These are phyloP conservation scores for Aphidius colemani DNA, from an alignment of 2,888 invertebrate species.

Conservation along the genomic window DNA sequence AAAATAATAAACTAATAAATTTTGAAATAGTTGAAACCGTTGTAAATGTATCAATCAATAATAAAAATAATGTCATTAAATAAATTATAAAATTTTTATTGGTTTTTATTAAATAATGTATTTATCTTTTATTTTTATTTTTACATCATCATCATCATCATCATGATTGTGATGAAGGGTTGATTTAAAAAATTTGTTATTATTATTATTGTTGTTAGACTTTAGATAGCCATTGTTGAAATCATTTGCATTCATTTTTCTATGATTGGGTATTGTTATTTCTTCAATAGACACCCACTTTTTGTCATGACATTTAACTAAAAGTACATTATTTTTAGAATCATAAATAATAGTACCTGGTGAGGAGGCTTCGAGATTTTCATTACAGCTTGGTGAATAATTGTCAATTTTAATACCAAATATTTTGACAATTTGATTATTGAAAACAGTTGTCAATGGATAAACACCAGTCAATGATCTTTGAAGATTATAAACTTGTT, in stretches of 20 bases:
- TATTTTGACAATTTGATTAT: constrained; percentile 68
- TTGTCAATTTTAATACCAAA: constrained; percentile 62
- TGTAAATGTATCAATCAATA: too few relatives aligned
- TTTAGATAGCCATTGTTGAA: constrained; percentile 87
- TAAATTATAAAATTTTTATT: too few relatives aligned
- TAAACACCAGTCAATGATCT: constrained; percentile 72
- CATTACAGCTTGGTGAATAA: constrained; percentile 23
- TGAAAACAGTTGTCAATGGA: constrained; percentile 68
- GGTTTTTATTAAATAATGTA: too few relatives aligned
- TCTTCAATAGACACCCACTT: constrained; percentile 70
- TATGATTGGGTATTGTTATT: constrained; percentile 71
- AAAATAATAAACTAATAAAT: too few relatives aligned
- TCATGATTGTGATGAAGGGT: too few relatives aligned
- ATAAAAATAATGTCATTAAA: too few relatives aligned
- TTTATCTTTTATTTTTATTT: too few relatives aligned
- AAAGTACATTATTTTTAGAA: constrained; percentile 64
- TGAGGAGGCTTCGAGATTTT: constrained; percentile 1
- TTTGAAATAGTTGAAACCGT: too few relatives aligned
- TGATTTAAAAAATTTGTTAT: too few relatives aligned
- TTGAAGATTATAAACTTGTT: constrained; percentile 72
- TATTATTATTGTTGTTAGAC: constrained; percentile 10
- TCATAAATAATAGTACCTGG: constrained; percentile 69
- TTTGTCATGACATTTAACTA: constrained; percentile 70
- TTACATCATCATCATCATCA: too few relatives aligned
- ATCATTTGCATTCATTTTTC: constrained; percentile 75